Conservation (phyloP, 2,797 vertebrate species). For the Selene dorsalis region DNA sequence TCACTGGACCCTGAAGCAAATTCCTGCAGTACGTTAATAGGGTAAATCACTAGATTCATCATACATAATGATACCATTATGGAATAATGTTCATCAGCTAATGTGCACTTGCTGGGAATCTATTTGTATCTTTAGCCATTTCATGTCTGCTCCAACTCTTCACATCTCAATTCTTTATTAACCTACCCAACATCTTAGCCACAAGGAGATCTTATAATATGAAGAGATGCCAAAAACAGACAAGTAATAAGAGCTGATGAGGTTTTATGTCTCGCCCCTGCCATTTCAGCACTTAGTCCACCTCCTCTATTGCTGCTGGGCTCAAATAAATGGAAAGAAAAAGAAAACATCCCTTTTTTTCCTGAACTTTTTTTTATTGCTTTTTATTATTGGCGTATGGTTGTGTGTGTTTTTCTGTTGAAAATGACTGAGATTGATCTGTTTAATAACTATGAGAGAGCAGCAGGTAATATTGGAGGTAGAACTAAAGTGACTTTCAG, state of each 20-base stretch:
- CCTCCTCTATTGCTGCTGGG: constrained; percentile 70
- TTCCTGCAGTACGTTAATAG: constrained; percentile 71
- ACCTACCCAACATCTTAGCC: constrained; percentile 58
- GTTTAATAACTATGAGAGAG: constrained; percentile 70
- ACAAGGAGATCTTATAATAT: constrained; percentile 67
- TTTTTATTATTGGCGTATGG: constrained; percentile 76
- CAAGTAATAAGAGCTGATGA: constrained; percentile 77
- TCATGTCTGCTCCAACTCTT: constrained; percentile 59
- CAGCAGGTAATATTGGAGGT: constrained; percentile 54
- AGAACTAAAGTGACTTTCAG: constrained; percentile 54
- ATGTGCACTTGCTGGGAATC: constrained; percentile 71
- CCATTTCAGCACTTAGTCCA: constrained; percentile 57
- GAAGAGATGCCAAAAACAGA: constrained; percentile 74
- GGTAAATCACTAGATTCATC: constrained; percentile 75
- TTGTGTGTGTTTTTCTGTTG: constrained; percentile 51
- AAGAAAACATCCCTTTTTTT: constrained; percentile 64
- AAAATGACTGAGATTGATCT: constrained; percentile 72
- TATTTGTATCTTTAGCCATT: constrained; percentile 71
- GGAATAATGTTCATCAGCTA: constrained; percentile 78
- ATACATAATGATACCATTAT: constrained; percentile 78
- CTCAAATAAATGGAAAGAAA: constrained; percentile 74
- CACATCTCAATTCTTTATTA: constrained; percentile 70
- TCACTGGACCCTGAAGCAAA: constrained; percentile 52
- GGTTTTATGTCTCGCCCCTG: constrained; percentile 71
- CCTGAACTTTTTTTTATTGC: constrained; percentile 68